Percentiles rank a stretch among this genome's conserved stretches.
Conservation (phyloP, 2,113 vertebrate genomes). For the Silurus meridionalis region DNA sequence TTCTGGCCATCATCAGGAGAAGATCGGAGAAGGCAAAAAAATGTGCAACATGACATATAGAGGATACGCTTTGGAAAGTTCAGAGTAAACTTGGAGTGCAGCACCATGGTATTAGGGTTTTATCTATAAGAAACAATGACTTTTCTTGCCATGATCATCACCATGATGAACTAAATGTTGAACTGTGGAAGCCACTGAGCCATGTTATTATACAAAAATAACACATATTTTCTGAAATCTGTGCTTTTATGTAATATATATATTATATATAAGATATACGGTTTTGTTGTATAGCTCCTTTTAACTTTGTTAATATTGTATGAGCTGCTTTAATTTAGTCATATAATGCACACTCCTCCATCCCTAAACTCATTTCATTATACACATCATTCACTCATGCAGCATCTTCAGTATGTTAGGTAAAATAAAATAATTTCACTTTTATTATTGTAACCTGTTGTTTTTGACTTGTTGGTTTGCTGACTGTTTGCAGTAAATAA, state of each 20-base stretch:
- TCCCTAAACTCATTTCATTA: background rate
- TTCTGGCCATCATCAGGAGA: background rate
- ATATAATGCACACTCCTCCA: background rate
- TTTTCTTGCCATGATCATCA: background rate
- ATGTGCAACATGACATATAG: background rate
- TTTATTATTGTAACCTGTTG: too few relatives aligned
- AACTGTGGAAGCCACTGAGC: background rate
- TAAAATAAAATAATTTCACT: too few relatives aligned
- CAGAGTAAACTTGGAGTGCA: background rate
- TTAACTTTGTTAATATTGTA: background rate
- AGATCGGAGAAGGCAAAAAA: background rate
- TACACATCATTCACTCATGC: background rate
- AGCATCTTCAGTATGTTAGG: too few relatives aligned
- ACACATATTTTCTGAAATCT: background rate
- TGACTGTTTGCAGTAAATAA: too few relatives aligned
- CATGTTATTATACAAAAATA: background rate
- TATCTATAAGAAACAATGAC: background rate
- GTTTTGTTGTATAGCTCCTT: background rate
- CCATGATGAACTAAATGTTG: too few relatives aligned
- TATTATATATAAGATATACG: too few relatives aligned
- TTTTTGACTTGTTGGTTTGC: too few relatives aligned
- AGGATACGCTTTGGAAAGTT: background rate
- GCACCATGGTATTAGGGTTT: background rate
- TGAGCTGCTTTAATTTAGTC: background rate
- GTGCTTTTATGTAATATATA: background rate